phyloP scores from a whole-genome alignment of 2,888 invertebrate species.

The Scaptomyza polygonia region DNA sequence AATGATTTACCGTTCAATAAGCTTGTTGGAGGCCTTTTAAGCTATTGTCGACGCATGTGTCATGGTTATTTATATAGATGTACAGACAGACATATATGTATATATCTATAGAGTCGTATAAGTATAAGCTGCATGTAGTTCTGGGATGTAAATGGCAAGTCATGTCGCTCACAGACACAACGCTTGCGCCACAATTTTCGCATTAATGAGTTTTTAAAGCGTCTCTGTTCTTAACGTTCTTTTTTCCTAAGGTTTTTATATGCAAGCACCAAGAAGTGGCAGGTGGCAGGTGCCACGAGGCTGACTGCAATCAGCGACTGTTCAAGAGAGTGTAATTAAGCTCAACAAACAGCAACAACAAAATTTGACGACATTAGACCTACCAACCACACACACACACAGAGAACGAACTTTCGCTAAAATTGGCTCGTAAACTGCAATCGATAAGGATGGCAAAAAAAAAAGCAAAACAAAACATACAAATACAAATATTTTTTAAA shows the following conservation, averaged over 20 bases:
- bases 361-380: conserved; percentile 37
- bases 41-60: conserved; percentile 24
- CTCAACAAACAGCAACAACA: conserved; percentile 9
- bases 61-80: conserved; percentile 30
- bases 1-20: conserved; percentile 25
- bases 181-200: conserved; percentile 38
- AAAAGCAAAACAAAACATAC: background rate
- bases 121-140: conserved; percentile 29
- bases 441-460: conserved; percentile 55
- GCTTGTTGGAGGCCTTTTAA: conserved; percentile 22
- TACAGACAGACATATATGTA: background rate
- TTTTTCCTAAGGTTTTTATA: conserved; percentile 9
- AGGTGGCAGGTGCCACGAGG: conserved; percentile 24
- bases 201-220: conserved; percentile 60
- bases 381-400: background rate
- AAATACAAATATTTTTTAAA: conserved; percentile 36
- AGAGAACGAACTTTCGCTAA: conserved; percentile 42
- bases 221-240: conserved; percentile 37
- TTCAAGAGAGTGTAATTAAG: conserved; percentile 49
- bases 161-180: conserved; percentile 25
- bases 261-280: conserved; percentile 5
- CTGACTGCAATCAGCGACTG: conserved; percentile 38
- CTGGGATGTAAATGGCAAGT: conserved; percentile 47
- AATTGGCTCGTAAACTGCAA: conserved; percentile 45
- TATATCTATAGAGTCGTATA: background rate